phyloP scores from a whole-genome alignment of 2,113 vertebrate genomes.

The Phocoena phocoena region DNA sequence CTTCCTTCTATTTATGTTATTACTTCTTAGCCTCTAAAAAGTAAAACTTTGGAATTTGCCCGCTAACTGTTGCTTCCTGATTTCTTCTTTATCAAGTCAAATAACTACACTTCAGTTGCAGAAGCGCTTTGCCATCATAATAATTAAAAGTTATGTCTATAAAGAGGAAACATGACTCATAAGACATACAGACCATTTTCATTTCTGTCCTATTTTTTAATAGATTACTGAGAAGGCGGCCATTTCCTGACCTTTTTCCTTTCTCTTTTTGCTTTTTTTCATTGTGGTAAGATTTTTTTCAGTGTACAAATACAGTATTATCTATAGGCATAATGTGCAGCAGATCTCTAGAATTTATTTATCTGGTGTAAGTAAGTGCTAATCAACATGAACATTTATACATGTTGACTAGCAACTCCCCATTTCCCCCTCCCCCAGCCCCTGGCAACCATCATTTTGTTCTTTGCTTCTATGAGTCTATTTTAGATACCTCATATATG shows the following conservation, averaged over 20 bases:
- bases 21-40: background rate
- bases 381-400: background rate
- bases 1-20: constrained; percentile 2
- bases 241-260: background rate
- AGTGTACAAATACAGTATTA: background rate
- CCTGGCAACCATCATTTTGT: background rate
- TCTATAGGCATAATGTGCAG: background rate
- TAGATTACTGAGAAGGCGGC: background rate
- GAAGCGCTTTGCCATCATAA: background rate
- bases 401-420: background rate
- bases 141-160: background rate
- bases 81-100: constrained; percentile 46
- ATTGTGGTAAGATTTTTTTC: background rate
- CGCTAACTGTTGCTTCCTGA: background rate
- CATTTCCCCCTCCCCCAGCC: background rate
- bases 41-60: background rate
- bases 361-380: background rate
- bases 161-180: background rate
- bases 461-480: background rate
- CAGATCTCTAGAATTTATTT: background rate
- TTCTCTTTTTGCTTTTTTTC: background rate
- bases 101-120: background rate
- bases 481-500: background rate
- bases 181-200: background rate
- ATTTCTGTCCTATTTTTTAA: background rate